phyloP scores from a whole-genome alignment of 2,113 vertebrate genomes.

The Chionodraco myersi region DNA sequence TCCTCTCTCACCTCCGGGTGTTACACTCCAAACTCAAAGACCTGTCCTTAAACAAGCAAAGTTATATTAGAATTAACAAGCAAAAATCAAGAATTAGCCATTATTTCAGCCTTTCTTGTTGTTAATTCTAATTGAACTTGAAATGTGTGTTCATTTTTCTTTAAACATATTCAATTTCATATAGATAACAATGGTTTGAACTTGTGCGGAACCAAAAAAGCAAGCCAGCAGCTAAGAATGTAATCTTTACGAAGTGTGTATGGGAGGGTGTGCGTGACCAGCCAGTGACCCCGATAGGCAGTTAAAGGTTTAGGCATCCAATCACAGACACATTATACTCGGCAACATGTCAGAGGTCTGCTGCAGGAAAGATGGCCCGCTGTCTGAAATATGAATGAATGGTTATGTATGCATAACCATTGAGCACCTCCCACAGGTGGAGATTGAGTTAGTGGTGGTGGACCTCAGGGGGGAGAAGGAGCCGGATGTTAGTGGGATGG shows the following conservation, averaged over 20 bases:
- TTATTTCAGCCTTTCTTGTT: no score
- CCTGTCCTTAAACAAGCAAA: neutral
- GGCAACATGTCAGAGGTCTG: conserved; percentile 41
- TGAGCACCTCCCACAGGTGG: conserved; percentile 42
- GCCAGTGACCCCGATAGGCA: conserved; percentile 17
- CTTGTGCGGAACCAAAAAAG: neutral
- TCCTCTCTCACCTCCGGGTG: neutral
- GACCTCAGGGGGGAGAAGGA: conserved; percentile 9
- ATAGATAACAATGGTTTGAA: neutral
- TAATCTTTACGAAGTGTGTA: neutral
- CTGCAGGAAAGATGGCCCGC: conserved; percentile 12
- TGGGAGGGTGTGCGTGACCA: conserved; percentile 21
- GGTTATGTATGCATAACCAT: conserved; percentile 48
- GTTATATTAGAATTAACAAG: conserved; percentile 10
- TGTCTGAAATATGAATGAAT: conserved; percentile 57
- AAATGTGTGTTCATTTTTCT: neutral
- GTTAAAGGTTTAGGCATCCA: conserved; percentile 23
- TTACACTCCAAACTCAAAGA: no score
- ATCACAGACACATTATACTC: conserved; percentile 38
- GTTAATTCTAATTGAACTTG: no score
- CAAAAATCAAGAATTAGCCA: no score
- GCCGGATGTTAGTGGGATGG: neutral
- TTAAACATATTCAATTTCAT: neutral
- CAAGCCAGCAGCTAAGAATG: neutral
- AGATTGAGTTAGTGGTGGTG: conserved; percentile 54